Conservation (phyloP, 2,888 invertebrate species). For the Smittia sp. region DNA sequence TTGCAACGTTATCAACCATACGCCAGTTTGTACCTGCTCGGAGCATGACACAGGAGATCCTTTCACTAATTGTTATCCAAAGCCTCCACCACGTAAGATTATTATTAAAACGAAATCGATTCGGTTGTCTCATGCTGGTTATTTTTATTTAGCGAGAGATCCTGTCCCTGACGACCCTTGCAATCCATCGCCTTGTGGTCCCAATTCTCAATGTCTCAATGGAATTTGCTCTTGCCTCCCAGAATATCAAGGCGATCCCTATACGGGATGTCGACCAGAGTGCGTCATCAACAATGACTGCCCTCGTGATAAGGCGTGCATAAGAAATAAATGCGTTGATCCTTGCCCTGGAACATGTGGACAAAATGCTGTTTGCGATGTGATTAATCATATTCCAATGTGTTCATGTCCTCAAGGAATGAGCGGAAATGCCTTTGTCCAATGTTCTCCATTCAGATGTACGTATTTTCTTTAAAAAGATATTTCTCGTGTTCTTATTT, state of each 20-base stretch:
- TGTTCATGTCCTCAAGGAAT: constrained; percentile 73
- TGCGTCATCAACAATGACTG: constrained; percentile 69
- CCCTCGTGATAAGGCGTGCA: constrained; percentile 62
- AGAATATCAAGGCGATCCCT: constrained; percentile 76
- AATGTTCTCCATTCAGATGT: constrained; percentile 54
- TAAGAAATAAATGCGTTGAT: constrained; percentile 69
- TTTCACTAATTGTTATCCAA: constrained; percentile 50
- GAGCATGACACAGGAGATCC: constrained; percentile 61
- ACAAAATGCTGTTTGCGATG: constrained; percentile 70
- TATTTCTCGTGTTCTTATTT: constrained; percentile 47
- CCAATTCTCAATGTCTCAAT: constrained; percentile 62
- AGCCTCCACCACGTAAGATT: constrained; percentile 52
- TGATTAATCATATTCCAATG: constrained; percentile 81
- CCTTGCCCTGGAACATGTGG: constrained; percentile 72
- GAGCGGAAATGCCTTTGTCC: constrained; percentile 70
- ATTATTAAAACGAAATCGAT: too few relatives aligned
- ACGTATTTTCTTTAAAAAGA: constrained; percentile 60
- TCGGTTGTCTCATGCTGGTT: too few relatives aligned
- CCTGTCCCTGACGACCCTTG: constrained; percentile 57
- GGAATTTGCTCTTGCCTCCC: constrained; percentile 70
- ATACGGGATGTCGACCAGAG: constrained; percentile 82
- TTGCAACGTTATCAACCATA: constrained; percentile 66
- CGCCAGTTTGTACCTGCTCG: constrained; percentile 67
- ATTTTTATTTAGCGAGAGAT: constrained; percentile 51
- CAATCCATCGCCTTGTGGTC: constrained; percentile 62